phyloP scores from a whole-genome alignment of 1,140 invertebrate genomes.

The Coenobita brevimanus region DNA sequence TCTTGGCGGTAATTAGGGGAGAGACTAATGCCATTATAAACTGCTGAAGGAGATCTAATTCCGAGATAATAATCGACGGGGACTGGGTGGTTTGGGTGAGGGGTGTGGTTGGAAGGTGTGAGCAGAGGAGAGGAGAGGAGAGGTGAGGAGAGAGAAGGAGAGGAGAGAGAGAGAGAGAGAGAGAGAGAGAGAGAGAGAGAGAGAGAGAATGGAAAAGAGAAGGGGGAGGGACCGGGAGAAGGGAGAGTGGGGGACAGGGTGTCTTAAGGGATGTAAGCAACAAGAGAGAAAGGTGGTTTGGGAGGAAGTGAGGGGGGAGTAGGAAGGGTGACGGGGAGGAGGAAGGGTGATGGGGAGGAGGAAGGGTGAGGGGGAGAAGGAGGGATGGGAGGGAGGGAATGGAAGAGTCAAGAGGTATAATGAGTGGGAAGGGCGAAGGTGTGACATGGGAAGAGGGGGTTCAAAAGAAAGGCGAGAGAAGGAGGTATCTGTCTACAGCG shows the following conservation, averaged over 20 bases:
- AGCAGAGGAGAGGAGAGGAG: too few species aligned
- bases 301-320: background rate
- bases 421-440: too few species aligned
- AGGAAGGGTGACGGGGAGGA: too few species aligned
- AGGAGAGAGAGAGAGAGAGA: background rate
- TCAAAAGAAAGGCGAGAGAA: too few species aligned
- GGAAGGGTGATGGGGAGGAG: background rate
- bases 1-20: too few species aligned
- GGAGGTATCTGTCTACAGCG: too few species aligned
- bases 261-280: background rate
- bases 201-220: background rate
- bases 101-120: background rate
- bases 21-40: constrained; percentile 3
- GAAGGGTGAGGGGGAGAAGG: background rate
- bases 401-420: too few species aligned
- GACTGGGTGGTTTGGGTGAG: background rate
- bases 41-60: constrained; percentile 13
- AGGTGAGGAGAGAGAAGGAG: too few species aligned
- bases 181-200: constrained; percentile 8
- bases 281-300: background rate
- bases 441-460: too few species aligned
- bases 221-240: background rate
- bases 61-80: constrained; percentile 19
- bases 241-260: background rate
- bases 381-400: background rate